A percentile compares a stretch with the other conserved stretches of the same genome.
These are phyloP conservation scores for Acronicta leporina DNA, from an alignment of 2,888 invertebrate genomes.

Conservation along the genomic window DNA sequence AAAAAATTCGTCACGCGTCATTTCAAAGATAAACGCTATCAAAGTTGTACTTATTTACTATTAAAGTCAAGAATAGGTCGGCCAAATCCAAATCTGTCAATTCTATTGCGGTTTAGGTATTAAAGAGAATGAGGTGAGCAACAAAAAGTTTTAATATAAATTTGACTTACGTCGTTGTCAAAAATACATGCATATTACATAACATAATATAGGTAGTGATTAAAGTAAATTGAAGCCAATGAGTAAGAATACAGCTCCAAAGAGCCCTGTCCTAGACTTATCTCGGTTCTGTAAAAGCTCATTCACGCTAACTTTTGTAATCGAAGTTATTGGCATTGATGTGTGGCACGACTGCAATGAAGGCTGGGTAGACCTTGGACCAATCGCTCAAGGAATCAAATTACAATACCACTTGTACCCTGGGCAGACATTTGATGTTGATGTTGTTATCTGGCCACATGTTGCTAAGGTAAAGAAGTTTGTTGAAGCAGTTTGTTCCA, in stretches of 20 bases:
- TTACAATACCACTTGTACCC: conserved; percentile 77
- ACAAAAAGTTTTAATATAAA: background rate
- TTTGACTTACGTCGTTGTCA: background rate
- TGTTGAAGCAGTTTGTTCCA: too few relatives aligned
- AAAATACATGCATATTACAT: background rate
- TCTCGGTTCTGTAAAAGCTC: conserved; percentile 57
- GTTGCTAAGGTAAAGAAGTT: conserved; percentile 71
- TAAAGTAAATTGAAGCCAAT: conserved; percentile 35
- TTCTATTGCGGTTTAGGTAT: too few relatives aligned
- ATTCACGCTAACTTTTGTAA: conserved; percentile 78
- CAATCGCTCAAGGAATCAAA: conserved; percentile 70
- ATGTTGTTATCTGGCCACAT: conserved; percentile 80
- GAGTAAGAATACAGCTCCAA: conserved; percentile 50
- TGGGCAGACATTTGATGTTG: conserved; percentile 73
- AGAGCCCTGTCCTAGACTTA: conserved; percentile 29
- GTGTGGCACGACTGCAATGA: conserved; percentile 76
- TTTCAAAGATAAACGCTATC: too few relatives aligned
- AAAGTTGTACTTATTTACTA: too few relatives aligned
- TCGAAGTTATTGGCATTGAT: conserved; percentile 77
- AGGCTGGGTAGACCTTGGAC: conserved; percentile 73
- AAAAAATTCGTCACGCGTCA: too few relatives aligned
- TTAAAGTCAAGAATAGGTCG: too few relatives aligned
- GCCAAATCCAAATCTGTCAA: too few relatives aligned
- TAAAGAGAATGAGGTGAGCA: background rate
- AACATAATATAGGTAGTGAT: background rate